A percentile compares a stretch with the other conserved stretches of the same genome.
Conservation (phyloP, 2,888 invertebrate species). For the Stenichneumon culpator region DNA sequence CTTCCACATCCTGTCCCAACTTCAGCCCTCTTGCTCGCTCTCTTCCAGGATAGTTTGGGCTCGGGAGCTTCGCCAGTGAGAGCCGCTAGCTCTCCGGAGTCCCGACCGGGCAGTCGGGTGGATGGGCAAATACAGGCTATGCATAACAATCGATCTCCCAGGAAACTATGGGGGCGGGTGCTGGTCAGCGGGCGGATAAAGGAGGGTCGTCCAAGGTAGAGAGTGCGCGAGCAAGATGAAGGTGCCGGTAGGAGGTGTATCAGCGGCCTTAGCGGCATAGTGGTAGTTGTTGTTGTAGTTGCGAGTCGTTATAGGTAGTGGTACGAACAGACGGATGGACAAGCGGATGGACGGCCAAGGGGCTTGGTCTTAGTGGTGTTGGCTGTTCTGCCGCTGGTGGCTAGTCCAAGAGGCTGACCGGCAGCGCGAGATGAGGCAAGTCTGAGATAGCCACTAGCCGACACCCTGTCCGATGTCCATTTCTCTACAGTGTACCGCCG, state of each 20-base stretch:
- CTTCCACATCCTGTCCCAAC: slow-evolving; percentile 45
- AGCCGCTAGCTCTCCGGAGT: slow-evolving; percentile 45
- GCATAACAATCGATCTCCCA: slow-evolving; percentile 85
- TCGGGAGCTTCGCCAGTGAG: slow-evolving; percentile 33
- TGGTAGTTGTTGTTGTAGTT: slow-evolving; percentile 59
- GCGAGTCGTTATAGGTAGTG: slow-evolving; percentile 45
- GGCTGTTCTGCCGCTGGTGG: slow-evolving; percentile 54
- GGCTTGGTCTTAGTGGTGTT: slow-evolving; percentile 29
- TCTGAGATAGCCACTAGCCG: slow-evolving; percentile 83
- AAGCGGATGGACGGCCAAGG: slow-evolving; percentile 52
- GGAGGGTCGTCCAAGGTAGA: slow-evolving; percentile 73
- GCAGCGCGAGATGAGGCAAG: slow-evolving; percentile 73
- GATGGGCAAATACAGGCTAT: slow-evolving; percentile 85
- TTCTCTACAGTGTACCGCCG: slow-evolving; percentile 63
- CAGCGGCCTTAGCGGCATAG: slow-evolving; percentile 11
- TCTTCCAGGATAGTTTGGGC: slow-evolving; percentile 60
- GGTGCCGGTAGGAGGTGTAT: slow-evolving; percentile 48
- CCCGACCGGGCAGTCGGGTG: slow-evolving; percentile 71
- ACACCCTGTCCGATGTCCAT: slow-evolving; percentile 81
- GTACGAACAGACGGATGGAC: slow-evolving; percentile 51
- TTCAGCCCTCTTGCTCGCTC: slow-evolving; percentile 38
- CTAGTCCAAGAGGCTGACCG: slow-evolving; percentile 55
- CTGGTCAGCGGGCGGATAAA: slow-evolving; percentile 83
- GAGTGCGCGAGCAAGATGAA: slow-evolving; percentile 72
- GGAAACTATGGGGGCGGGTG: slow-evolving; percentile 83